Conservation (phyloP, 2,888 invertebrate genomes). For the Cephus spinipes region DNA sequence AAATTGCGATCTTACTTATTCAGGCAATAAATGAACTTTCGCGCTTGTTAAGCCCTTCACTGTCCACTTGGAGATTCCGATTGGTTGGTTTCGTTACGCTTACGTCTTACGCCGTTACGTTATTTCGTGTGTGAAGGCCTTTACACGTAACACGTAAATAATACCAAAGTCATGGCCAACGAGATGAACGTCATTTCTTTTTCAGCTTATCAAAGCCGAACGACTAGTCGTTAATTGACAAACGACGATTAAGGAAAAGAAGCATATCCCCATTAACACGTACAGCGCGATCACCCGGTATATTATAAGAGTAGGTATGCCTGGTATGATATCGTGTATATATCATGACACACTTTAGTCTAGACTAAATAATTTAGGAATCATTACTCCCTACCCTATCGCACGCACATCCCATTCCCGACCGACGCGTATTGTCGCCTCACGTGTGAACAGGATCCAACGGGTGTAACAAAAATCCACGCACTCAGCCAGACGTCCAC, state of each 20-base stretch:
- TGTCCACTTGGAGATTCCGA: too few relatives aligned
- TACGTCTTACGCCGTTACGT: too few relatives aligned
- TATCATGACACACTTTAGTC: conserved; percentile 10
- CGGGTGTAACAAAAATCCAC: conserved; percentile 27
- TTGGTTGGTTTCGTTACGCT: too few relatives aligned
- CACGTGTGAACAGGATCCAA: conserved; percentile 30
- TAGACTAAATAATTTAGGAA: conserved; percentile 49
- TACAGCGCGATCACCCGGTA: not conserved
- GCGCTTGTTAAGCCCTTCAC: not conserved
- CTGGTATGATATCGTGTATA: not conserved
- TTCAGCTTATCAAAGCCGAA: not conserved
- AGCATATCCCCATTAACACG: not conserved
- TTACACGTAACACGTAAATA: not conserved
- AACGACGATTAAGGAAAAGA: not conserved
- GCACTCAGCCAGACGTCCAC: not conserved
- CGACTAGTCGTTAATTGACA: not conserved
- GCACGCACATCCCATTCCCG: conserved; percentile 33
- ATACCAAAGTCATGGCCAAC: not conserved
- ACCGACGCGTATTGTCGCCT: conserved; percentile 25
- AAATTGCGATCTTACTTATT: too few relatives aligned
- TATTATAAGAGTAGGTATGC: not conserved
- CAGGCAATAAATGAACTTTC: not conserved
- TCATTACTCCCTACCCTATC: conserved; percentile 44
- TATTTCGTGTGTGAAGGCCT: too few relatives aligned
- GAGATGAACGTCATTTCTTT: not conserved